A percentile compares a stretch with the other conserved stretches of the same genome.
These are phyloP conservation scores for Diaphora mendica DNA, from an alignment of 2,888 invertebrate genomes.

Conservation along the genomic window DNA sequence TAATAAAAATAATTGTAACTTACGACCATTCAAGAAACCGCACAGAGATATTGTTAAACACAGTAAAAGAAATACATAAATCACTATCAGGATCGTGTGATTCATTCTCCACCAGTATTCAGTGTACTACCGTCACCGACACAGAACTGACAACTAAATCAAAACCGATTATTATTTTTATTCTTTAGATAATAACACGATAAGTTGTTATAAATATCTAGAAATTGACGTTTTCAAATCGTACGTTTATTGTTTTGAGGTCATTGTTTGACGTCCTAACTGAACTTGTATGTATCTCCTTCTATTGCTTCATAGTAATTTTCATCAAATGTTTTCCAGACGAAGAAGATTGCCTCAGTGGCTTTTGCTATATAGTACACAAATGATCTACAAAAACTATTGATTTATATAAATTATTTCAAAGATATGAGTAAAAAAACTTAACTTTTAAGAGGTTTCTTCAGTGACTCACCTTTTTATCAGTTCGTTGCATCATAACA, in stretches of 20 bases:
- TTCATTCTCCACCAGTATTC: neutral
- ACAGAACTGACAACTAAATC: slow-evolving; percentile 11
- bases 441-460: too few relatives aligned
- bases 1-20: neutral
- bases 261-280: neutral
- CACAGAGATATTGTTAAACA: neutral
- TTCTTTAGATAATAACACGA: slow-evolving; percentile 2
- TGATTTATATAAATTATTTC: too few relatives aligned
- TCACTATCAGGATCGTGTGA: neutral
- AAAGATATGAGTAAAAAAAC: too few relatives aligned
- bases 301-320: too few relatives aligned
- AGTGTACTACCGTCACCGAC: neutral
- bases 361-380: too few relatives aligned
- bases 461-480: too few relatives aligned
- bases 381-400: too few relatives aligned
- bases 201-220: neutral
- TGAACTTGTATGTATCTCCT: neutral
- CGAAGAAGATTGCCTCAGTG: too few relatives aligned
- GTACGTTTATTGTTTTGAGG: neutral
- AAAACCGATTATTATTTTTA: slow-evolving; percentile 6
- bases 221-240: neutral
- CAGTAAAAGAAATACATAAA: neutral
- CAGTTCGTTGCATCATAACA: too few relatives aligned
- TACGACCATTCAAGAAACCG: slow-evolving; percentile 3
- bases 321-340: too few relatives aligned